Conservation (phyloP, 2,113 vertebrate genomes). For the Aegithalos caudatus region DNA sequence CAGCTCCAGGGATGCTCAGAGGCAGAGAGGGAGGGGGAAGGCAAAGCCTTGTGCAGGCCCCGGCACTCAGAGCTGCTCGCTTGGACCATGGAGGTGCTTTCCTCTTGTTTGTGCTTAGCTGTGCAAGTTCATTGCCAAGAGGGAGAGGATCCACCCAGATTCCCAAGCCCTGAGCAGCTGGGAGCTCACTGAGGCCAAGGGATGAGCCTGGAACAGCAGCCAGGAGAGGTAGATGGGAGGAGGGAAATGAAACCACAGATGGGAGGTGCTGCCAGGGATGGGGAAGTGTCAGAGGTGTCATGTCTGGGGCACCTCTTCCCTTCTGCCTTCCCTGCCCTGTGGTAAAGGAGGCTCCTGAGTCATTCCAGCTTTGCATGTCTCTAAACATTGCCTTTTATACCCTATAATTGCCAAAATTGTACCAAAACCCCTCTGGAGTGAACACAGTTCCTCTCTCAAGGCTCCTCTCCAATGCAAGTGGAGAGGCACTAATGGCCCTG, state of each 20-base stretch:
- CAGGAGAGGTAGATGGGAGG: neutral
- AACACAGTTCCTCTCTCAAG: neutral
- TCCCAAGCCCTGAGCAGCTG: neutral
- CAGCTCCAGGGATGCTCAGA: neutral
- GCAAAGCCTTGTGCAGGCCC: neutral
- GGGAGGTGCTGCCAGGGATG: neutral
- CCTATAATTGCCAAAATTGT: neutral
- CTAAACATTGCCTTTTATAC: neutral
- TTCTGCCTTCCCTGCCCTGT: neutral
- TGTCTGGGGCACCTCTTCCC: neutral
- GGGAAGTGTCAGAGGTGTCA: neutral
- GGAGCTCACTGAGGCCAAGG: neutral
- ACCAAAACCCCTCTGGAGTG: neutral
- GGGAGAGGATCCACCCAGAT: neutral
- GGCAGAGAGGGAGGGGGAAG: neutral
- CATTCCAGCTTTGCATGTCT: neutral
- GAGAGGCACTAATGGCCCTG: neutral
- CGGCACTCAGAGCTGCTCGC: fast-evolving
- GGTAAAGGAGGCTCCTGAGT: neutral
- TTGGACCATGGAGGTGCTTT: neutral
- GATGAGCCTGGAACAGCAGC: neutral
- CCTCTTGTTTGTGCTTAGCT: neutral
- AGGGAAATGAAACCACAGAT: neutral
- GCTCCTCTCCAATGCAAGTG: neutral
- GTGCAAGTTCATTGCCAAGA: neutral